These are phyloP conservation scores for Nebria ingens DNA, from an alignment of 1,140 invertebrate genomes.

Conservation along the genomic window DNA sequence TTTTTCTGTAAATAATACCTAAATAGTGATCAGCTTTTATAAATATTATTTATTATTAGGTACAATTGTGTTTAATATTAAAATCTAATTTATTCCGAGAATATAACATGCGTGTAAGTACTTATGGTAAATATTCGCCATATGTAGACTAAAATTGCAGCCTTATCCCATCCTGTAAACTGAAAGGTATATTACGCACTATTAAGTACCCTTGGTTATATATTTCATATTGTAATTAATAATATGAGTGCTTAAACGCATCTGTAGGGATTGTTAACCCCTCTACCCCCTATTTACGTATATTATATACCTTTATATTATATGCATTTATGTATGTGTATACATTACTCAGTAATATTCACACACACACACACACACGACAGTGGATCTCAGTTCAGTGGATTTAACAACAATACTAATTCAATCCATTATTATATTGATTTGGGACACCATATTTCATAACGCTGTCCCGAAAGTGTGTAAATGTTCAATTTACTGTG, in stretches of 20 bases:
- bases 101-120: no score
- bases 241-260: not conserved
- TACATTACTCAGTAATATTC: not conserved
- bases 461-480: no score
- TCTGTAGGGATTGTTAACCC: not conserved
- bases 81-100: no score
- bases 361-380: not conserved
- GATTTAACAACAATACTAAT: not conserved
- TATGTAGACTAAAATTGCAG: no score
- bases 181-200: no score
- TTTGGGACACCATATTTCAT: not conserved
- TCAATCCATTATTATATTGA: not conserved
- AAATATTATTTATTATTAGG: no score
- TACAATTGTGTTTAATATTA: no score
- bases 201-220: not conserved
- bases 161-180: no score
- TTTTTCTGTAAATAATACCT: no score
- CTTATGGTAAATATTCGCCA: no score
- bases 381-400: not conserved
- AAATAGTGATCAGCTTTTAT: no score
- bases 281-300: not conserved
- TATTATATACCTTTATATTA: not conserved
- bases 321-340: not conserved
- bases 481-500: not conserved
- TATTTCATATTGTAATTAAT: not conserved